phyloP scores from a whole-genome alignment of 2,888 invertebrate genomes.

The Eremobia ochroleuca region DNA sequence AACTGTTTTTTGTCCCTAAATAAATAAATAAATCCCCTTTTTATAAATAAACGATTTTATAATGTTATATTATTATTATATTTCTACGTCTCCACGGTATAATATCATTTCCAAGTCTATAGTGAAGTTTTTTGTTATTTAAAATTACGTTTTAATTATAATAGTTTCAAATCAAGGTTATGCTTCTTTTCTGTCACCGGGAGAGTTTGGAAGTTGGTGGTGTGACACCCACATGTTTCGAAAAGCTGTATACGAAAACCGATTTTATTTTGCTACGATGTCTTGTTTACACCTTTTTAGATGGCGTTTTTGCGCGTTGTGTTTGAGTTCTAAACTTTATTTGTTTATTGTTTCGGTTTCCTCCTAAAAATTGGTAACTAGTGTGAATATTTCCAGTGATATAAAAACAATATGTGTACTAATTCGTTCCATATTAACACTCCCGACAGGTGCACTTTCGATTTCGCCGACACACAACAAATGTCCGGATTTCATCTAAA shows the following conservation, averaged over 20 bases:
- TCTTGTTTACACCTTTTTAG: no score
- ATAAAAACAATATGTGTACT: background rate
- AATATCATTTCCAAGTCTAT: background rate
- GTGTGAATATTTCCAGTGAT: background rate
- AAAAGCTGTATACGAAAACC: no score
- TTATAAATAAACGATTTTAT: no score
- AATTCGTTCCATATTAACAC: background rate
- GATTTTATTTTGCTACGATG: no score
- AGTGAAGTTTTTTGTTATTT: background rate
- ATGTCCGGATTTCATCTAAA: constrained; percentile 24
- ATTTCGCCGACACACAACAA: background rate
- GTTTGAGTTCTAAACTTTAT: no score
- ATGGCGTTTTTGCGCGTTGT: no score
- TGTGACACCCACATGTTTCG: background rate
- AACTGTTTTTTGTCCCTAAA: no score
- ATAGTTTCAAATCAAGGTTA: background rate
- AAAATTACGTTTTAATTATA: background rate
- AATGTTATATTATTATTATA: no score
- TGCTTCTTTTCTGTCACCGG: background rate
- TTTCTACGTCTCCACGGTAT: background rate
- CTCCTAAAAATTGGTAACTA: background rate
- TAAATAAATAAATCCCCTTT: no score
- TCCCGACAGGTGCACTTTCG: background rate
- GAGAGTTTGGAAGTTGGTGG: background rate
- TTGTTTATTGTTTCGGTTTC: background rate